A percentile compares a stretch with the other conserved stretches of the same genome.
Conservation (phyloP, 2,113 vertebrate species). For the Fregata magnificens region DNA sequence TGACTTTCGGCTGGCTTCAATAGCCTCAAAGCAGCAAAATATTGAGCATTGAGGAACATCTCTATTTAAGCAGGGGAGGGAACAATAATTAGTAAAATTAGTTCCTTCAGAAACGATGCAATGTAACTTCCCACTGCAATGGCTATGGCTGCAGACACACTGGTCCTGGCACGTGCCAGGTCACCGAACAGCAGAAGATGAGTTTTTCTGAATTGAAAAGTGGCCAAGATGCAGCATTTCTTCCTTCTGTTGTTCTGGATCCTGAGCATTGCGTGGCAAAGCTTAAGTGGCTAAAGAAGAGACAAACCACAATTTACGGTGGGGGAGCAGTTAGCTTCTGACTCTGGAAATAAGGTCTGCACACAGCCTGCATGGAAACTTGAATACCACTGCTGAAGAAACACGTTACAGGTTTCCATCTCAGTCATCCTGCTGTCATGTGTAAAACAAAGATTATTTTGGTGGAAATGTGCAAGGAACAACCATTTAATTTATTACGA, state of each 20-base stretch:
- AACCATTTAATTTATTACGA: slow-evolving; percentile 25
- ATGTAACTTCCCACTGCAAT: not conserved
- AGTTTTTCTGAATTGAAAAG: not conserved
- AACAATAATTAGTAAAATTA: not conserved
- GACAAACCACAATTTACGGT: not conserved
- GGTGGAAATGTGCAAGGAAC: not conserved
- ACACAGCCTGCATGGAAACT: not conserved
- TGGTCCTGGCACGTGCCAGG: not conserved
- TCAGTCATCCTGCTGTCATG: not conserved
- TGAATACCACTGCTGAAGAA: not conserved
- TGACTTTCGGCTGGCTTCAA: not conserved
- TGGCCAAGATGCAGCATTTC: not conserved
- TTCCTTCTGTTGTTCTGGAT: not conserved
- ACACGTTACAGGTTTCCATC: not conserved
- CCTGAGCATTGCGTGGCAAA: not conserved
- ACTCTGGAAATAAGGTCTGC: not conserved
- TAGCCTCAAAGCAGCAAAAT: not conserved
- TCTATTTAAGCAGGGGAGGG: not conserved
- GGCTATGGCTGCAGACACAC: not conserved
- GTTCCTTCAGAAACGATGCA: not conserved
- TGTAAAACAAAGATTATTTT: slow-evolving; percentile 13
- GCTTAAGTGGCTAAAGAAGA: not conserved
- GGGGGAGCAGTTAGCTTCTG: not conserved
- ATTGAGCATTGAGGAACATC: not conserved
- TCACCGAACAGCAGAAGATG: not conserved